These are phyloP conservation scores for Calephelis virginiensis DNA, from an alignment of 1,140 invertebrate genomes.

Conservation along the genomic window DNA sequence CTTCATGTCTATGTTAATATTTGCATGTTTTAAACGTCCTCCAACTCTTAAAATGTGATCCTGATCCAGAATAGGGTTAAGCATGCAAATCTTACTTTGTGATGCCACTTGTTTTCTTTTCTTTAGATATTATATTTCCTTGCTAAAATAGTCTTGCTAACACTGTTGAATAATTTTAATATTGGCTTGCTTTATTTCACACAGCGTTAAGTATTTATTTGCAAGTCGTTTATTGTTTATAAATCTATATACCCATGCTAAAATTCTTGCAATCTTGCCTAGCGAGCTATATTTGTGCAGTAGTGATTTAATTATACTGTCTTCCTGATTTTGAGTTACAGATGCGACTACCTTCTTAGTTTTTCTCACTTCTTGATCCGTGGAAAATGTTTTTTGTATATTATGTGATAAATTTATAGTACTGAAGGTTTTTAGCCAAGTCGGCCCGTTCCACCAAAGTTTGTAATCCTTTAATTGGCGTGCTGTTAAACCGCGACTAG, in stretches of 20 bases:
- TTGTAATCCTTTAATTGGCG: conserved; percentile 25
- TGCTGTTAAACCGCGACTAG: conserved; percentile 30
- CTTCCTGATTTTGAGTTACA: conserved; percentile 15
- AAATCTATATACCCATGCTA: conserved; percentile 30
- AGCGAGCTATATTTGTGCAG: conserved; percentile 28
- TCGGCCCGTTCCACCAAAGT: conserved; percentile 34
- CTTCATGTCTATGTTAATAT: conserved; percentile 33
- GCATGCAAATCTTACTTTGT: conserved; percentile 26
- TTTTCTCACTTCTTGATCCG: conserved; percentile 27
- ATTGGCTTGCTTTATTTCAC: conserved; percentile 23
- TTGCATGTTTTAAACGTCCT: conserved; percentile 47
- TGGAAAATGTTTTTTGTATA: conserved; percentile 18
- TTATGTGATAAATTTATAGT: conserved; percentile 10
- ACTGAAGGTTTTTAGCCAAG: conserved; percentile 25
- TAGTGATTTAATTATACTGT: conserved; percentile 24
- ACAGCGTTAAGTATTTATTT: conserved; percentile 17
- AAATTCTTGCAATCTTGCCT: conserved; percentile 25
- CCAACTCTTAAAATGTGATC: conserved; percentile 46
- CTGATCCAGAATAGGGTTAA: conserved; percentile 25
- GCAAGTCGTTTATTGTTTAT: conserved; percentile 13
- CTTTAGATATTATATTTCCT: conserved; percentile 24
- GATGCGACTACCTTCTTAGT: conserved; percentile 15
- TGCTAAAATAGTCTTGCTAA: conserved; percentile 20
- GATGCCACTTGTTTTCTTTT: conserved; percentile 17
- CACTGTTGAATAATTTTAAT: conserved; percentile 20